phyloP scores from a whole-genome alignment of 2,113 vertebrate genomes.

The Lampris megalopsis region DNA sequence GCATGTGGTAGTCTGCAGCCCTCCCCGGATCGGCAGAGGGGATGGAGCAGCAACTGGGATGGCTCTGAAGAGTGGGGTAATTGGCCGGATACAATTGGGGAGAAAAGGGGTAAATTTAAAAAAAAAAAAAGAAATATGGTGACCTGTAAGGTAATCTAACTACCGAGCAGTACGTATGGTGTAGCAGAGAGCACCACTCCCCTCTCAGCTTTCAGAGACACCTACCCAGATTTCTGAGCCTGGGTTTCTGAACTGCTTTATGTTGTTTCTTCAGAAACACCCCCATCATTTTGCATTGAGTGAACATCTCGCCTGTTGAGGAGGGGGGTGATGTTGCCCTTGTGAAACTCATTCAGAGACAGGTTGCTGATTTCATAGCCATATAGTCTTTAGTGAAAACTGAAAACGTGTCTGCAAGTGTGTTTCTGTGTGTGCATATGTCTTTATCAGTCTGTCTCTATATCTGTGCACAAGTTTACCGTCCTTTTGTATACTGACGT shows the following conservation, averaged over 20 bases:
- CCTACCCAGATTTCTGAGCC: not conserved
- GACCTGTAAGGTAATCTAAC: not conserved
- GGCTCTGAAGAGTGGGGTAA: too few relatives aligned
- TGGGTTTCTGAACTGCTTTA: not conserved
- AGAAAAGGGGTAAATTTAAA: too few relatives aligned
- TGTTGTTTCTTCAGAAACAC: conserved; percentile 19
- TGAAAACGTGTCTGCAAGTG: not conserved
- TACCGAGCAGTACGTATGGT: not conserved
- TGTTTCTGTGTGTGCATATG: not conserved
- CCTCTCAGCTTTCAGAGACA: conserved; percentile 13
- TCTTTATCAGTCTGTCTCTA: not conserved
- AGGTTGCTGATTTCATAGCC: conserved; percentile 2
- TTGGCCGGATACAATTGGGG: too few relatives aligned
- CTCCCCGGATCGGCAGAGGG: too few relatives aligned
- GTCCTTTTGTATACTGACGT: not conserved
- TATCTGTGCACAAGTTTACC: not conserved
- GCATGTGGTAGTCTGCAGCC: too few relatives aligned
- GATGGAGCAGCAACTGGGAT: too few relatives aligned
- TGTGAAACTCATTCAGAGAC: not conserved
- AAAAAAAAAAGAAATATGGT: not conserved
- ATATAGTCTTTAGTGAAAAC: not conserved
- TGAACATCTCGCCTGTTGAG: conserved; percentile 1
- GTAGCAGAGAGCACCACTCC: not conserved
- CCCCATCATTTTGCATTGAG: not conserved
- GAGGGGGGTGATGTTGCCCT: not conserved